Base-by-base conservation (phyloP, 2,113 vertebrate genomes). In the Accipiter virgatus region DNA sequence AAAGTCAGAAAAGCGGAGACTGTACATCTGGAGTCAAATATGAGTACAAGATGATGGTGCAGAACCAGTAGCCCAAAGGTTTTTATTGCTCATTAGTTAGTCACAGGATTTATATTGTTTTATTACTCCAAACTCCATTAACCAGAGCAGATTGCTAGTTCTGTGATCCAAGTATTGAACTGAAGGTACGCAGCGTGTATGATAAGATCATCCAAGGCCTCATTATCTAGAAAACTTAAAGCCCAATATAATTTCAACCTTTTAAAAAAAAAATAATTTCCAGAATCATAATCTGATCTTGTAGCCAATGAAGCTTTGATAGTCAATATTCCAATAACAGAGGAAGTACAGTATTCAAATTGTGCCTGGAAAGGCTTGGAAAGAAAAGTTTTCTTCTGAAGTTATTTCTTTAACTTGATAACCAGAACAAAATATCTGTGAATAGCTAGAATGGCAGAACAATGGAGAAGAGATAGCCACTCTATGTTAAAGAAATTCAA, bases 51-150 rank as follows among this genome's bases (percentile, higher is more conserved):
- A 95, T 91, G 66, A 94, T 88, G 74, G 25, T 70, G 59, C 85
- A 95, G 82, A 98, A 96, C 80, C 38, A 95, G 59, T 66, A 95
- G 50, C 19, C 81, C 55, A 83, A 84, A 95, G 36, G 16, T 66
- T 97, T 88, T 98, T 94, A 97, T 78, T 89, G 75, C 56, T 88
- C 29, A 66, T 95, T 68, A 90, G 42, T 94, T 97, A 96, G 96
- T 96, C 88, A 95, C 61, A 92, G 63, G 65, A 93, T 95, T 97
- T 95, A 92, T 77, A 82, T 90, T 82, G 42, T 91, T 98, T 97
- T 79, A 52, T 97, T 96, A 95, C 47, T 97, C 56, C 86, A 93
- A 90, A 97, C 26, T 71, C 59, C 84, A 95, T 95, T 97, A 97
- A 94, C 56, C 73, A 86, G 42, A 81, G 25, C 5, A 82, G 90